Base-by-base conservation (phyloP, 2,888 invertebrate species). In the Acleris emargana region DNA sequence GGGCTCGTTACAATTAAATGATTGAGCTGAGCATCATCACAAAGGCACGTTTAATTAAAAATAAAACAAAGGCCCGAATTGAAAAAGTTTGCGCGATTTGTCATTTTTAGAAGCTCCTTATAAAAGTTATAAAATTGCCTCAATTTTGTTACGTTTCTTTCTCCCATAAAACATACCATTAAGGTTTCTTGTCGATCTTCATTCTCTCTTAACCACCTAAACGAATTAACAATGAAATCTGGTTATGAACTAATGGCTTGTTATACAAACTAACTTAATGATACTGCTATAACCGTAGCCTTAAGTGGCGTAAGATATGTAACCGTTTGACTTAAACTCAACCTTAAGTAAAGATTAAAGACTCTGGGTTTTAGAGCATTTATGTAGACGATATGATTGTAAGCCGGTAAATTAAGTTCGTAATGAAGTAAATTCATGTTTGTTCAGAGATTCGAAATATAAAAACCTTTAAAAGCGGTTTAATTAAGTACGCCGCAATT, bases 191-290 rank as follows among this genome's bases (percentile, higher is more conserved):
- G 32, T 32, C 32, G 32, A 9, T 32, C 32, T 32, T 32, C 9
- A 32, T 32, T 32, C 3, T 32, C 32, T 32, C 32, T 32, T 32
- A 9, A 32, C 9, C 9, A 32, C 32, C 32, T 32, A 32, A 32
- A 32, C 32, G 32, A 32, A 32, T 32, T 9, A 9, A 32, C 32
- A 32, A 32, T 32, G 3, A 9, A 32, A 32, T 9, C 32, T 32
- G 9, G 32, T 32, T 32, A 32, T 9, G 32, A 32, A 32, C 32
- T 32, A 32, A 32, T 32, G 32, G 32, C 32, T 11, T 38, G 45
- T 45, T n/a, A 45, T 45, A 45, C 45, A 45, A 45, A 45, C 45
- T 5, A 45, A 45, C 45, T 45, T 17, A 45, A 45, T 17, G 45
- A n/a, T 45, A 16, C 45, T 16, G 5, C 43, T n/a, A 45, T 45